Percentiles rank a stretch among this genome's conserved stretches.
Evolutionary conservation across 1,140 invertebrate species (phyloP).

Genomic region (Drosophila subpulchrella): DNA sequence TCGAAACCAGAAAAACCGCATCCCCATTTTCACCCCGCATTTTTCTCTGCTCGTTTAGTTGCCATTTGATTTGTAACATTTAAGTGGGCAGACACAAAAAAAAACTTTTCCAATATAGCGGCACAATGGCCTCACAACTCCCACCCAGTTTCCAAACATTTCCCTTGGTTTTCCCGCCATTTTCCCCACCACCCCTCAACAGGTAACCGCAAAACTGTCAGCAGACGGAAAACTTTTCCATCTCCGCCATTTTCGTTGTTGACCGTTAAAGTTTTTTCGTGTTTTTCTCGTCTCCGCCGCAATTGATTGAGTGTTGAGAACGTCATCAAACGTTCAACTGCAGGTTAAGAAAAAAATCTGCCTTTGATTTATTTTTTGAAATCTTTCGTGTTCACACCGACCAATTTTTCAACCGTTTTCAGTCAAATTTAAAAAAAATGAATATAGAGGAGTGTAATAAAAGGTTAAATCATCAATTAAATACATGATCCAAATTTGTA

Average conservation of each 20-base stretch:
- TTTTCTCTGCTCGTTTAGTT: slow-evolving; percentile 36
- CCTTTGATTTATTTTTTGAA: neutral
- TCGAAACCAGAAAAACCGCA: slow-evolving; percentile 2
- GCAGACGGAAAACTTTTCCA: slow-evolving; percentile 37
- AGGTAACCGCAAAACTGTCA: slow-evolving; percentile 32
- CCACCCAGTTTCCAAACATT: neutral
- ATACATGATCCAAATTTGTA: too few species aligned
- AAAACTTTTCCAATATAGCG: slow-evolving; percentile 55
- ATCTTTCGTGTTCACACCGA: neutral
- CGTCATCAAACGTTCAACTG: slow-evolving; percentile 29
- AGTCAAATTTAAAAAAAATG: neutral
- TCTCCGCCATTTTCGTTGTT: slow-evolving; percentile 16
- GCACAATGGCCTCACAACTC: slow-evolving; percentile 14
- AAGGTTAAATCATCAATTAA: too few species aligned
- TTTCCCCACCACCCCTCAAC: neutral
- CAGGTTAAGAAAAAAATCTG: slow-evolving; percentile 11
- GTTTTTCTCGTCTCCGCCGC: slow-evolving; percentile 26
- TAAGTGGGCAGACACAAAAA: slow-evolving; percentile 33
- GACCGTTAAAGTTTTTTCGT: slow-evolving; percentile 31
- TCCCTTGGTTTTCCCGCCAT: neutral
- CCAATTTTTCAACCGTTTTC: neutral
- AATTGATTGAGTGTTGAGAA: slow-evolving; percentile 35
- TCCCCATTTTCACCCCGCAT: neutral
- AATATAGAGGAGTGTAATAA: too few species aligned
- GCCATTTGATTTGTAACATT: slow-evolving; percentile 55